Percentiles rank a stretch among this genome's conserved stretches.
Conservation (phyloP, 2,113 vertebrate genomes). For the Physeter macrocephalus region DNA sequence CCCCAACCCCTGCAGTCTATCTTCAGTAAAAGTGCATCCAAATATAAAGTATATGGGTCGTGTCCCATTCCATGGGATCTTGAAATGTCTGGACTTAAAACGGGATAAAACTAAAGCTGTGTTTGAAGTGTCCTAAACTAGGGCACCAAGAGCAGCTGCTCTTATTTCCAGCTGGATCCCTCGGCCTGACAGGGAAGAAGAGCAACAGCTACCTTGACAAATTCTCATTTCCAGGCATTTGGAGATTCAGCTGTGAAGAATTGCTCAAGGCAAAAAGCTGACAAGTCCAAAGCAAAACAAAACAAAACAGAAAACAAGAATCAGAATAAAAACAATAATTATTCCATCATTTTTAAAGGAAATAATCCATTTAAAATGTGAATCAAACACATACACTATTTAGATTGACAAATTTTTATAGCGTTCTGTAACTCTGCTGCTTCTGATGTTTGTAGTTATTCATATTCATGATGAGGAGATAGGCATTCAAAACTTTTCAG, state of each 20-base stretch:
- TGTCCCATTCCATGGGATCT: conserved; percentile 64
- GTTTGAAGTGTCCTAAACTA: conserved; percentile 63
- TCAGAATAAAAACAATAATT: not conserved
- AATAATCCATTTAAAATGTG: not conserved
- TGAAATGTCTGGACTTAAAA: conserved; percentile 67
- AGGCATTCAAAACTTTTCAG: not conserved
- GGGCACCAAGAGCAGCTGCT: conserved; percentile 63
- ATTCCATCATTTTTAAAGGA: not conserved
- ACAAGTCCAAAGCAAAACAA: not conserved
- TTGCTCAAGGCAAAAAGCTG: not conserved
- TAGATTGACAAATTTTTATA: not conserved
- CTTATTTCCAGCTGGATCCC: conserved; percentile 29
- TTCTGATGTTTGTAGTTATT: not conserved
- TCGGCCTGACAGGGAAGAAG: not conserved
- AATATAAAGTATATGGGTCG: conserved; percentile 66
- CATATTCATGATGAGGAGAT: not conserved
- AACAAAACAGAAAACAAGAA: not conserved
- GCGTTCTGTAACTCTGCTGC: not conserved
- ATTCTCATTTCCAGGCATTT: not conserved
- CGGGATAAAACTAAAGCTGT: conserved; percentile 51
- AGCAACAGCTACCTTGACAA: conserved; percentile 36
- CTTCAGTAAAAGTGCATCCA: conserved; percentile 59
- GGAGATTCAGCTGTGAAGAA: not conserved
- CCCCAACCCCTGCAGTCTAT: not conserved
- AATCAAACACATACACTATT: not conserved